Base-by-base conservation (phyloP, 2,888 invertebrate species). In the Melikaiella ostensackeni region DNA sequence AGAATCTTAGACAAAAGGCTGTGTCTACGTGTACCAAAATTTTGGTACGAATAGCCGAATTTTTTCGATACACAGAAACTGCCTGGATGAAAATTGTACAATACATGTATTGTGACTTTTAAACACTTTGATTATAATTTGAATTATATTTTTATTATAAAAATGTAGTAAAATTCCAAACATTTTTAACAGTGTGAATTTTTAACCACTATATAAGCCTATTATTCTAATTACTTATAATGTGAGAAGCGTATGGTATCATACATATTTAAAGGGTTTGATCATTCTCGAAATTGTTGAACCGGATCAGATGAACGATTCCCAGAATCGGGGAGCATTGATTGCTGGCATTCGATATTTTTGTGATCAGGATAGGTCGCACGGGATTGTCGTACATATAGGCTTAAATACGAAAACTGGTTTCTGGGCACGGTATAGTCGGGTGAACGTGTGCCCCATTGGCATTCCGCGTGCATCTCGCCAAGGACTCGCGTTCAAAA, bases 401-500 rank as follows among this genome's bases (percentile, higher is more conserved):
- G 77, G 66, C 76, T 78, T 78, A 82, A 83, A 81, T 82, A 81
- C 85, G 84, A 81, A 83, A 86, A 86, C 85, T 86, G 86, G 85
- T 86, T 86, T 85, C 75, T 42, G 62, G 75, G 76, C 74, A 78
- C 75, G 76, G 57, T 75, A 62, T 57, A 30, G 57, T 24, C 77
- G 77, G 82, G 85, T 86, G 84, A 86, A 86, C 80, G 85, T 84
- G 83, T 81, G 83, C 80, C 82, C 82, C 80, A 75, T 79, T 83
- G 85, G 84, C 84, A 85, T 86, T 80, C 70, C 80, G 73, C 24
- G 57, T 75, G 75, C 75, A 75, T 75, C 75, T 66, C 21, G 81
- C 73, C 85, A 85, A 85, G 85, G 85, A 86, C 85, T 85, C 80
- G 77, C 79, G 77, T 79, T 84, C 80, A 83, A 85, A 85, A 85